Evolutionary conservation across 2,888 invertebrate species (phyloP), one percentile per base, ranked within the genome.

Genomic region (Sturmia bella): DNA sequence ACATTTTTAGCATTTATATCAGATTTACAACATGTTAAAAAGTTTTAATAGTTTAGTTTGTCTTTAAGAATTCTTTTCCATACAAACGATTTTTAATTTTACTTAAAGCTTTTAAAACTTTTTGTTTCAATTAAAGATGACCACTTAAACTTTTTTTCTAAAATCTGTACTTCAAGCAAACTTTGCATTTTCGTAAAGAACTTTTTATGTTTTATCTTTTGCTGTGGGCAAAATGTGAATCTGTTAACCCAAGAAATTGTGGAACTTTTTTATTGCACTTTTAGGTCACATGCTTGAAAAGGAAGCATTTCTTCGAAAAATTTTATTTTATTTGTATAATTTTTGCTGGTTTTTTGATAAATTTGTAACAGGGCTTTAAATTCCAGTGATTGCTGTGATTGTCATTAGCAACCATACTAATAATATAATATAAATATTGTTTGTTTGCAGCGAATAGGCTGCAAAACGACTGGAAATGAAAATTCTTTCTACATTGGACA

Each of bases 61-160:
- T 19, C 11, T 48, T 19, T 21, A 13, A 13, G 4, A 17, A 39
- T 57, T 57, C 6, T 3, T 19, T 3, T 17, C 21, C 11, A 11
- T 19, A 37, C 9, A 12, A 17, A 5, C n/a, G 50, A n/a, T 45
- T 56, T 27, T 39, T 12, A 6, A 24, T 57, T 57, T 57, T 21
- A 63, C 37, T 37, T n/a, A 57, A 69, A 57, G 21, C 57, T 69
- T 57, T 37, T 0, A 19, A 70, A 24, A 70, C 24, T 68, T 68
- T 68, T n/a, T 56, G 24, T 59, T 48, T 48, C 48, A 57, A 56
- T 69, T 69, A 45, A 37, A 24, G 24, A 59, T 70, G 59, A 59
- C 70, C 70, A 50, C 37, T 70, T 50, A 3, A 32, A 6, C 27
- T 24, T 37, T 37, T 54, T 57, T 43, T 24, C 6, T 57, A 15